Evolutionary conservation across 2,113 vertebrate species (phyloP).

Genomic region (Atherinomorus stipes): DNA sequence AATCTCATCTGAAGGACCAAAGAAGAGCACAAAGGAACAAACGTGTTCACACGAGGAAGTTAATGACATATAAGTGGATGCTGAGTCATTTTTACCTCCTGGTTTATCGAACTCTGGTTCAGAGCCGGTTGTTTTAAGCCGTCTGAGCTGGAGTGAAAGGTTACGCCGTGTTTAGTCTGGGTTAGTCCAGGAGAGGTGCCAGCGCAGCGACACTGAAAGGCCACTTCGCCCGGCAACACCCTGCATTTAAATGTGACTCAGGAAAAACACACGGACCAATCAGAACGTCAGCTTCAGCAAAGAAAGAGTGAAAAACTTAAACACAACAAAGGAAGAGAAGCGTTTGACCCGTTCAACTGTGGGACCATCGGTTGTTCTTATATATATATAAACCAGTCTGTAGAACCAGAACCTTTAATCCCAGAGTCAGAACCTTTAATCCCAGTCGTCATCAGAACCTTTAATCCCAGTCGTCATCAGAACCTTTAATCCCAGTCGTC

Average conservation of each 20-base stretch:
- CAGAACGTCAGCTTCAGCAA: too few species aligned
- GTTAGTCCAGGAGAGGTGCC: constrained; percentile 14
- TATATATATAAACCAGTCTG: too few species aligned
- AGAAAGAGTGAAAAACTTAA: background rate
- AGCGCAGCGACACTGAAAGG: constrained; percentile 17
- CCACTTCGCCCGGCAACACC: constrained; percentile 51
- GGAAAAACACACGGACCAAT: background rate
- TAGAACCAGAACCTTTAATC: too few species aligned
- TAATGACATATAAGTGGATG: background rate
- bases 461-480: too few species aligned
- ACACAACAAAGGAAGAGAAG: too few species aligned
- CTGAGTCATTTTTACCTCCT: background rate
- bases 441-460: too few species aligned
- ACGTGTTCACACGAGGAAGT: too few species aligned
- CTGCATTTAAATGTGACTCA: constrained; percentile 54
- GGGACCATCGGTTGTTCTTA: too few species aligned
- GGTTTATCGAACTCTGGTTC: background rate
- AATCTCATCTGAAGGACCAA: background rate
- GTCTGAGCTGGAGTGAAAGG: constrained; percentile 4
- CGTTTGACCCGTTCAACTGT: too few species aligned
- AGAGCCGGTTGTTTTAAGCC: background rate
- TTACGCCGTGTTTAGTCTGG: constrained; percentile 43
- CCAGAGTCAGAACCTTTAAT: too few species aligned
- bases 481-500: too few species aligned
- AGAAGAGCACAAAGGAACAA: background rate